These are phyloP conservation scores for Oenanthe oenanthe DNA, from an alignment of 2,113 vertebrate genomes.

Conservation along the genomic window DNA sequence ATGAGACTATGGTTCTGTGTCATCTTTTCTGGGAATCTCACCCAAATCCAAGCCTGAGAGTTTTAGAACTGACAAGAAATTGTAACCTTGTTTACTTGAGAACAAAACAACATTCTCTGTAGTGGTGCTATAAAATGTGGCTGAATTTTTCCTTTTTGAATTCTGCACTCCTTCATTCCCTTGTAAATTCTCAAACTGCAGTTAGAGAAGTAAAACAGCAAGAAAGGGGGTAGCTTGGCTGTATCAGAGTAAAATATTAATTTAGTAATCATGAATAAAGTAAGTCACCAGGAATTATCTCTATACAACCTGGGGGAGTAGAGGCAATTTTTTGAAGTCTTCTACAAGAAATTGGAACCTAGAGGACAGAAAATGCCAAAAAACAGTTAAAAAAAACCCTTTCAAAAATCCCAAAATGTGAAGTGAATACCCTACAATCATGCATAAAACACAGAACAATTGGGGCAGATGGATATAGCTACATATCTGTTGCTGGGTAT, in stretches of 20 bases:
- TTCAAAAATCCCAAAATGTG: not conserved
- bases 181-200: not conserved
- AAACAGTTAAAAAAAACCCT: accelerated
- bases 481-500: not conserved
- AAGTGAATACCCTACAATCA: not conserved
- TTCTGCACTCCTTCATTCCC: not conserved
- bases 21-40: not conserved
- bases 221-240: not conserved
- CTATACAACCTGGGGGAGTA: not conserved
- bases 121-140: not conserved
- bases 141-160: not conserved
- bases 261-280: not conserved
- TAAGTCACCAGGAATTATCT: not conserved
- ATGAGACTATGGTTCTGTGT: not conserved
- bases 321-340: not conserved
- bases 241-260: not conserved
- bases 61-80: not conserved
- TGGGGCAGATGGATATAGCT: not conserved
- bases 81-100: not conserved
- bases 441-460: not conserved
- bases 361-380: not conserved
- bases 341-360: not conserved
- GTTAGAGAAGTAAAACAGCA: not conserved
- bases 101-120: not conserved
- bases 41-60: not conserved